Percentiles rank a stretch among this genome's conserved stretches.
These are phyloP conservation scores for Aporophyla lueneburgensis DNA, from an alignment of 2,888 invertebrate genomes.

Conservation along the genomic window DNA sequence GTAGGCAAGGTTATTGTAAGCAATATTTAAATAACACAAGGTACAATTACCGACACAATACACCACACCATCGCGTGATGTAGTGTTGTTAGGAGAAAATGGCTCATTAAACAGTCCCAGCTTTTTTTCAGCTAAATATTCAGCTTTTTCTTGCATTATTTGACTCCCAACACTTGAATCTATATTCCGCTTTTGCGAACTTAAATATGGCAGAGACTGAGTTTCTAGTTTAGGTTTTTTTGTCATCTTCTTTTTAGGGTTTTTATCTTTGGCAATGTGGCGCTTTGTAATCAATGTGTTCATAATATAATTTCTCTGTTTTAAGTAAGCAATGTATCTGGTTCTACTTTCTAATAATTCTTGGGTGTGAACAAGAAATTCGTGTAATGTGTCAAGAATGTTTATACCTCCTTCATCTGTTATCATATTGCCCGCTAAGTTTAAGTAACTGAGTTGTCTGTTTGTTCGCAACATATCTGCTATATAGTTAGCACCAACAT, in stretches of 20 bases:
- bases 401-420: conserved; percentile 74
- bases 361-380: conserved; percentile 54
- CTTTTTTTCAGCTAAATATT: conserved; percentile 61
- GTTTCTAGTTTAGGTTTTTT: background rate
- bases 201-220: rapidly evolving
- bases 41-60: conserved; percentile 78
- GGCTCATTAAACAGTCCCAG: conserved; percentile 75
- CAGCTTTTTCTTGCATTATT: conserved; percentile 71
- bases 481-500: conserved; percentile 74
- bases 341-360: background rate
- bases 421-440: conserved; percentile 78
- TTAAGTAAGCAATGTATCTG: conserved; percentile 7
- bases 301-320: background rate
- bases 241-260: background rate
- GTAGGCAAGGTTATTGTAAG: conserved; percentile 78
- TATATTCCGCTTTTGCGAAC: rapidly evolving
- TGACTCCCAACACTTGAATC: rapidly evolving
- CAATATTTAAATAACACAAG: conserved; percentile 77
- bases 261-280: background rate
- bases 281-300: background rate
- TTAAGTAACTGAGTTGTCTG: conserved; percentile 77
- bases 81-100: conserved; percentile 66
- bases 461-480: conserved; percentile 76
- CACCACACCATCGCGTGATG: conserved; percentile 58
- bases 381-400: conserved; percentile 66